A percentile compares a stretch with the other conserved stretches of the same genome.
These are phyloP conservation scores for Indicator indicator DNA, from an alignment of 2,113 vertebrate species.

Conservation along the genomic window DNA sequence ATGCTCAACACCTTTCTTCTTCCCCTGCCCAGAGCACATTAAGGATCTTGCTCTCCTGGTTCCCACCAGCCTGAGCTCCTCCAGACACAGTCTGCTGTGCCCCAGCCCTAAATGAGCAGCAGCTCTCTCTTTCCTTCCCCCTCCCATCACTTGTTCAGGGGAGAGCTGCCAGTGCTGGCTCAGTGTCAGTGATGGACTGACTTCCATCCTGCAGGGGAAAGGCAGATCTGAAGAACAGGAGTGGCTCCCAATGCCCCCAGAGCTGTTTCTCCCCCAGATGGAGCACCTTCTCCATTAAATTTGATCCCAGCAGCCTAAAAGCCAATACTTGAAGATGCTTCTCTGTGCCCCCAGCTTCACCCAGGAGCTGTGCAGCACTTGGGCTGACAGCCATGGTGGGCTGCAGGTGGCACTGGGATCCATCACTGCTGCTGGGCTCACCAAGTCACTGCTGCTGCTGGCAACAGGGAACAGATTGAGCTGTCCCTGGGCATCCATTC, in stretches of 20 bases:
- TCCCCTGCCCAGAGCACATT: not conserved
- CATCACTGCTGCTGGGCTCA: not conserved
- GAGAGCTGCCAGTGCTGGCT: constrained; percentile 13
- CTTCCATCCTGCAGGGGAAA: constrained; percentile 44
- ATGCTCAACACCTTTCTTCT: not conserved
- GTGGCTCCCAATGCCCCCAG: constrained; percentile 33
- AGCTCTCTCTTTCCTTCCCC: not conserved
- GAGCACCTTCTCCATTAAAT: constrained; percentile 9
- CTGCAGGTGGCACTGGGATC: not conserved
- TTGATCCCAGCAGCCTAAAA: constrained; percentile 48
- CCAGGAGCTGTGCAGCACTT: not conserved
- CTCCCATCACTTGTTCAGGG: not conserved
- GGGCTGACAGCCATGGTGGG: not conserved
- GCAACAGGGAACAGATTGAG: not conserved
- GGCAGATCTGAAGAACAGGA: constrained; percentile 52
- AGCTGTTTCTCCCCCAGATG: constrained; percentile 48
- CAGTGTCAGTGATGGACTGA: not conserved
- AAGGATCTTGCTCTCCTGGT: not conserved
- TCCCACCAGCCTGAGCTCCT: not conserved
- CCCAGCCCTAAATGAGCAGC: not conserved
- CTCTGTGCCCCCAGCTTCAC: constrained; percentile 3
- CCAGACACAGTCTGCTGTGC: not conserved
- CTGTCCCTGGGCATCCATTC: not conserved
- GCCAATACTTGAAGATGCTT: not conserved
- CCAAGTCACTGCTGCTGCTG: not conserved